Evolutionary conservation across 2,888 invertebrate genomes (phyloP).

Genomic region (Anoncus sp.): DNA sequence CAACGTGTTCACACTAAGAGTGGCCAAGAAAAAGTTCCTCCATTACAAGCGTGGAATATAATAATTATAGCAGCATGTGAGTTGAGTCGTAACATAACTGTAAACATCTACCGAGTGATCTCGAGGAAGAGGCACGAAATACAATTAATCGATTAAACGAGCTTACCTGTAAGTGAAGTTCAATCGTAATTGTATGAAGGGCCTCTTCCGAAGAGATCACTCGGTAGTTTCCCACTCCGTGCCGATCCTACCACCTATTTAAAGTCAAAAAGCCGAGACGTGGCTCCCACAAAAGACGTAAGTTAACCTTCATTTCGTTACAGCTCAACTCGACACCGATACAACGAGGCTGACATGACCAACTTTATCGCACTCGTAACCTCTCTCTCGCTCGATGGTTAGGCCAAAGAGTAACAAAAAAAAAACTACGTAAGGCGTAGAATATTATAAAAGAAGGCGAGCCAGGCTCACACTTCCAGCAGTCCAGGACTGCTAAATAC

Average conservation of each 20-base stretch:
- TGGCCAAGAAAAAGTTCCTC: not conserved
- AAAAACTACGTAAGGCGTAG: constrained; percentile 17
- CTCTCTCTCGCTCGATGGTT: constrained; percentile 31
- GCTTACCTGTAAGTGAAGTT: constrained; percentile 34
- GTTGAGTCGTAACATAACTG: constrained; percentile 39
- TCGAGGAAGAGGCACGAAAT: constrained; percentile 59
- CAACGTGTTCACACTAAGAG: not conserved
- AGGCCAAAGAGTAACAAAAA: constrained; percentile 22
- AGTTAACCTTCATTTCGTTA: constrained; percentile 28
- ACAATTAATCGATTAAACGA: constrained; percentile 55
- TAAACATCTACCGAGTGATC: constrained; percentile 55
- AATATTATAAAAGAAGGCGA: not conserved
- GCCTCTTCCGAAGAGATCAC: constrained; percentile 46
- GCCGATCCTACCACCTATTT: constrained; percentile 22
- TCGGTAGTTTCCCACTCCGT: too few relatives aligned
- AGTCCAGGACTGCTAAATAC: constrained; percentile 25
- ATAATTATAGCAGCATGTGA: not conserved
- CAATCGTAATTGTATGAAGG: constrained; percentile 26
- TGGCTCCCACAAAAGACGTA: constrained; percentile 23
- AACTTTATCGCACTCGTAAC: not conserved
- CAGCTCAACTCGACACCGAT: constrained; percentile 14
- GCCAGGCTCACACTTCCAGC: constrained; percentile 19
- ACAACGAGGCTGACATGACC: constrained; percentile 15
- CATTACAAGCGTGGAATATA: constrained; percentile 13
- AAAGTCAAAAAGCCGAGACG: constrained; percentile 18